Base-by-base conservation (phyloP, 2,797 vertebrate genomes). In the Picus viridis region DNA sequence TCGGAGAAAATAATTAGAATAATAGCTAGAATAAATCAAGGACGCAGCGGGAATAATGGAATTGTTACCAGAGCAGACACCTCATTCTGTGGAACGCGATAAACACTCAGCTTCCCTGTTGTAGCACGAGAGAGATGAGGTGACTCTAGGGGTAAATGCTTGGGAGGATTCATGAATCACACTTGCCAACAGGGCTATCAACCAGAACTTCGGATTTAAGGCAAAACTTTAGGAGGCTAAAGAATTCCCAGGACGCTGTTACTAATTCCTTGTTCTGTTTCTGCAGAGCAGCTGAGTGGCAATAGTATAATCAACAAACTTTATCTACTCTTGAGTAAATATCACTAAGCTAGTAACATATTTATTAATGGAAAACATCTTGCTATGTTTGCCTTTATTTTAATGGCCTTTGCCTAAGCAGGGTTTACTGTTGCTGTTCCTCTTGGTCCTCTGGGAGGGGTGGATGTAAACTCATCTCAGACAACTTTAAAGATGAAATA, bases 1-100 rank as follows among this genome's bases (percentile, higher is more conserved):
- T 78, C 71, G 14, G 87, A 65, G 95, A 94, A 95, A 95, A 96
- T 95, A 94, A 97, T 97, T 94, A 95, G 87, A 81, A 78, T 96
- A 96, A 95, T 81, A 79, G 90, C 88, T 65, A 8, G 86, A 94
- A 97, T 94, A 92, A 97, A 97, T 97, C 95, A 96, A 74, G 72
- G 61, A 2, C 95, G 93, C 95, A 76, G 93, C 81, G 36, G 96
- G 96, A 89, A 90, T 96, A 96, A 97, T 96, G 93, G 91, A 49
- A 82, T 94, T 83, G 88, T 57, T 80, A 36, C 17, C 59, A 49
- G 90, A 88, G 93, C 92, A 61, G 95, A 82, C 96, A 91, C 96
- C 93, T 96, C 94, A 83, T 94, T 84, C 94, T 26, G 76, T 14
- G 72, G 86, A 89, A 80, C 23, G 30, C 61, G 41, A 86, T 67